Conservation (phyloP, 2,888 invertebrate genomes). For the Acleris laterana region DNA sequence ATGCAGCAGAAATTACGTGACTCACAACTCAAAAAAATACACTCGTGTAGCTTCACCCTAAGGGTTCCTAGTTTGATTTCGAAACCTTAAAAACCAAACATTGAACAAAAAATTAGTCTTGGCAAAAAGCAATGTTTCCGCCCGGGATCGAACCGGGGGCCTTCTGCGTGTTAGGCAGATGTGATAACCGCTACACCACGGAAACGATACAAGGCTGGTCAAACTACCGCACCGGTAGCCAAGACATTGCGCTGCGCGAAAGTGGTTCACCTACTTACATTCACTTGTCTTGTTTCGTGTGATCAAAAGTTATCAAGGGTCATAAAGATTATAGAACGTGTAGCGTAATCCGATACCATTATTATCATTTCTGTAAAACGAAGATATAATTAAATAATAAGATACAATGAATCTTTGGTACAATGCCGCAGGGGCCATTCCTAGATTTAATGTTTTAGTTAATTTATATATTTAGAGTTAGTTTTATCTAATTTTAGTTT, state of each 20-base stretch:
- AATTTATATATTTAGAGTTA: too few relatives aligned
- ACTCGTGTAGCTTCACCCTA: too few relatives aligned
- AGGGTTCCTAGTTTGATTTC: too few relatives aligned
- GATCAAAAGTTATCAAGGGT: neutral
- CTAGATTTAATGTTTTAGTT: too few relatives aligned
- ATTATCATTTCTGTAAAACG: neutral
- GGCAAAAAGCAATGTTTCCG: conserved; percentile 87
- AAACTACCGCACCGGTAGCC: neutral
- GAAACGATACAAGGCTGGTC: conserved; percentile 77
- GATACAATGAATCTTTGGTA: too few relatives aligned
- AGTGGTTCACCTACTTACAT: conserved; percentile 2
- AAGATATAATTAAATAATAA: too few relatives aligned
- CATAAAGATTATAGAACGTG: neutral
- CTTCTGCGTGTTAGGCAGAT: conserved; percentile 96
- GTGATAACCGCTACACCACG: conserved; percentile 96
- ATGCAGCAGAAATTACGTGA: too few relatives aligned
- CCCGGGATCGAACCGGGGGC: conserved; percentile 96
- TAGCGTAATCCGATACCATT: neutral
- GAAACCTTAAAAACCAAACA: neutral
- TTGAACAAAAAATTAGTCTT: neutral
- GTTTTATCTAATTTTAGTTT: too few relatives aligned
- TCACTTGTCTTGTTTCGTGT: conserved; percentile 1
- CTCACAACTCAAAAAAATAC: too few relatives aligned
- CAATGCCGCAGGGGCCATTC: too few relatives aligned
- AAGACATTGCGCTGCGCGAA: neutral